These are phyloP conservation scores for Anarrhichthys ocellatus DNA, from an alignment of 2,113 vertebrate species.

Conservation along the genomic window DNA sequence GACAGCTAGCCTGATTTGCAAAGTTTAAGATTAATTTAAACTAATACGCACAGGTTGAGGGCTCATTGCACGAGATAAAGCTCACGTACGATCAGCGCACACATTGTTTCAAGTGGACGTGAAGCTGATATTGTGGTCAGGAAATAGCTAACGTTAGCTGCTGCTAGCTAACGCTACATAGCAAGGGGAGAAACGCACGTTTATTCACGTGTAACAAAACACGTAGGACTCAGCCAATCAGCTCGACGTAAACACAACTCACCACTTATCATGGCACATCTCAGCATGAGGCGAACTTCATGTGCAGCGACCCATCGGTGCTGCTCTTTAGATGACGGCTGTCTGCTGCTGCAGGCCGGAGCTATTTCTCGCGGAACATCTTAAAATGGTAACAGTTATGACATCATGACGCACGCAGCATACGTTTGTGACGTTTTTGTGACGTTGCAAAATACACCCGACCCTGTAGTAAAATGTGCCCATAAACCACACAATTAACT, in stretches of 20 bases:
- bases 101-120: background rate
- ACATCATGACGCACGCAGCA: constrained; percentile 29
- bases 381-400: background rate
- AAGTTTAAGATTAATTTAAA: background rate
- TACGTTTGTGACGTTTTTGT: background rate
- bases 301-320: background rate
- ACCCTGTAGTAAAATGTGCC: background rate
- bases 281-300: no score
- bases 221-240: background rate
- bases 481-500: background rate
- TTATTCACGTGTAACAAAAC: background rate
- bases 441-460: no score
- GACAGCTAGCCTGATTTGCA: background rate
- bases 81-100: background rate
- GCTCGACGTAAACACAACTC: constrained; percentile 2
- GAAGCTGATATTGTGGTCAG: background rate
- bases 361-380: background rate
- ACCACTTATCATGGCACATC: constrained; percentile 19
- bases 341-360: background rate
- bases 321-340: background rate
- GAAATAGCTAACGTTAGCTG: constrained; percentile 31
- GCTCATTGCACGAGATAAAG: fast-evolving
- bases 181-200: background rate
- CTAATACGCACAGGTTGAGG: fast-evolving
- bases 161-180: background rate